Evolutionary conservation across 2,888 invertebrate species (phyloP), one percentile per base, ranked within the genome.

Genomic region (Desoria tigrina): DNA sequence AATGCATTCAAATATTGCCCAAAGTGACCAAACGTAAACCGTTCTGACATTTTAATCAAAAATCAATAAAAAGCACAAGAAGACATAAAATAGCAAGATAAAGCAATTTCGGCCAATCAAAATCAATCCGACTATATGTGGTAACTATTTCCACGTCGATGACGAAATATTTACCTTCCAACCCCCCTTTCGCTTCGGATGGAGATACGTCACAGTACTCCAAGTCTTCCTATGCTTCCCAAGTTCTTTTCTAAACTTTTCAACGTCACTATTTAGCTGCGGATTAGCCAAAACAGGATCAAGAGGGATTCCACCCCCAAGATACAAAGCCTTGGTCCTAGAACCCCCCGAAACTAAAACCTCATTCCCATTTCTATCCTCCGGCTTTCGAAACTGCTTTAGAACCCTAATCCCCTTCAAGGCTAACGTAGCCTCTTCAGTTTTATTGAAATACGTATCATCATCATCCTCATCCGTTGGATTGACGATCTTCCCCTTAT

Each of bases 221-320:
- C 32, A 32, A 4, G 6, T 2, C n/a, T 16, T 42, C 26, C 58
- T 42, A 27, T 58, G 42, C 3, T 18, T 27, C 7, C 32, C 28
- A 27, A 54, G 32, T 4, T 58, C 58, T 53, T 63, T 63, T n/a
- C 69, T 32, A 53, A 55, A 69, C 27, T 66, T 53, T 37, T 69
- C 64, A n/a, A 69, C 64, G 49, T 66, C 64, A 14, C 64, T 59
- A 18, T 69, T 64, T 32, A 66, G 24, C 3, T 27, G 21, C 3
- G 63, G 64, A 56, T 69, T 63, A 18, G 64, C 63, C 18, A 69
- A 58, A 32, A 64, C 56, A 24, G 69, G 69, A 16, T 69, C 69
- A 9, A 69, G 63, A 21, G 66, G 51, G 27, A 61, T 42, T 27
- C 58, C 58, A 45, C 45, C 58, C 24, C 58, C 58, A n/a, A 58